Conservation (phyloP, 2,797 vertebrate genomes). For the Pteronotus mesoamericanus region DNA sequence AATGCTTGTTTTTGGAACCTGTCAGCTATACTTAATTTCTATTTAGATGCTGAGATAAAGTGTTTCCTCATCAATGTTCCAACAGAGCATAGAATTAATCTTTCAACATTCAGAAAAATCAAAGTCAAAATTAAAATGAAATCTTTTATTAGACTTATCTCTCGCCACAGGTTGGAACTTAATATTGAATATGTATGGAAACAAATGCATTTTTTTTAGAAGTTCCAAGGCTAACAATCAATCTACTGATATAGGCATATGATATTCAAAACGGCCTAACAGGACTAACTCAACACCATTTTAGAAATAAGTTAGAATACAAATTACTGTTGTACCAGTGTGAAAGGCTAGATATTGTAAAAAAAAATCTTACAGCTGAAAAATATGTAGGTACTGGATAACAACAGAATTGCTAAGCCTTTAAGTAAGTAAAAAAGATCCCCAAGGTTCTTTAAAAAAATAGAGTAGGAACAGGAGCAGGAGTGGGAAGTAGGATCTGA, state of each 20-base stretch:
- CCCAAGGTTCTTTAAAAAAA: neutral
- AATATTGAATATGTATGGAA: neutral
- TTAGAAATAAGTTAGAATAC: neutral
- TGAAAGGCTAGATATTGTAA: neutral
- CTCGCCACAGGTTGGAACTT: neutral
- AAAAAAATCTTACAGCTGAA: neutral
- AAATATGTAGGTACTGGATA: neutral
- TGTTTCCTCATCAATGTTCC: neutral
- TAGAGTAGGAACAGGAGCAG: neutral
- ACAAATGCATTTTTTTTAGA: neutral
- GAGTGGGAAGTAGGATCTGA: neutral
- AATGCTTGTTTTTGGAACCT: conserved; percentile 2
- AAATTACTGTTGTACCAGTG: neutral
- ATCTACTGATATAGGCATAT: neutral
- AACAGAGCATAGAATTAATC: conserved; percentile 12
- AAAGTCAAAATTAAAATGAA: conserved; percentile 34
- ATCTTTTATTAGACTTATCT: neutral
- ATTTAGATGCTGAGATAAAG: conserved; percentile 17
- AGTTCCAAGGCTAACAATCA: neutral
- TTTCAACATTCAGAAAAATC: conserved; percentile 41
- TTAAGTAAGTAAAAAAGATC: neutral
- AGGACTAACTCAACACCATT: neutral
- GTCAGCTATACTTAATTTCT: conserved; percentile 33
- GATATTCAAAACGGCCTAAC: neutral
- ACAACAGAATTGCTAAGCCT: neutral